These are phyloP conservation scores for Indicator indicator DNA, from an alignment of 2,113 vertebrate species.

Conservation along the genomic window DNA sequence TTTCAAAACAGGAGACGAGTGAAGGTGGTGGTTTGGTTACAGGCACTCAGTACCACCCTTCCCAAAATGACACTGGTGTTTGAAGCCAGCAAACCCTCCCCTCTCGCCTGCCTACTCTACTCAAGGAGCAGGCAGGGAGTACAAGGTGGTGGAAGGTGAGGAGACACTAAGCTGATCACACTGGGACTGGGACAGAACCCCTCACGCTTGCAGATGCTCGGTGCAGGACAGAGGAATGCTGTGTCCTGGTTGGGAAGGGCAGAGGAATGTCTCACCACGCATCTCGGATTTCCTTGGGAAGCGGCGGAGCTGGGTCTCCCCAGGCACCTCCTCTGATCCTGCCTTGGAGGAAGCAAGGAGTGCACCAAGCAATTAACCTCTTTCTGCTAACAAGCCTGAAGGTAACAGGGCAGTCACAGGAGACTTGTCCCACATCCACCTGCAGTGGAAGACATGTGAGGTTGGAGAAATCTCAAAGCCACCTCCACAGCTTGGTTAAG, in stretches of 20 bases:
- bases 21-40: neutral
- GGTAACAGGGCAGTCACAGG: rapidly evolving
- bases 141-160: rapidly evolving
- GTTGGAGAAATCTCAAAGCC: rapidly evolving
- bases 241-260: neutral
- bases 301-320: neutral
- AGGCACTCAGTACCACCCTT: neutral
- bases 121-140: rapidly evolving
- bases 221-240: neutral
- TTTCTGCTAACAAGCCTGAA: neutral
- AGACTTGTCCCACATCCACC: neutral
- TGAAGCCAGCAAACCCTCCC: neutral
- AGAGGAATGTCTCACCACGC: neutral
- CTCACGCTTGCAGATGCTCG: rapidly evolving
- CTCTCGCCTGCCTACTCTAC: neutral
- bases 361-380: neutral
- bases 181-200: rapidly evolving
- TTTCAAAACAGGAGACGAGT: neutral
- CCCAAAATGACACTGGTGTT: rapidly evolving
- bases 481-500: neutral
- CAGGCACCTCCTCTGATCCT: neutral
- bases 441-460: rapidly evolving
- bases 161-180: neutral
- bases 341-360: neutral
- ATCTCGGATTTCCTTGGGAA: neutral